Percentiles rank a stretch among this genome's conserved stretches.
phyloP scores from a whole-genome alignment of 1,140 invertebrate species.

The Contarinia nasturtii region DNA sequence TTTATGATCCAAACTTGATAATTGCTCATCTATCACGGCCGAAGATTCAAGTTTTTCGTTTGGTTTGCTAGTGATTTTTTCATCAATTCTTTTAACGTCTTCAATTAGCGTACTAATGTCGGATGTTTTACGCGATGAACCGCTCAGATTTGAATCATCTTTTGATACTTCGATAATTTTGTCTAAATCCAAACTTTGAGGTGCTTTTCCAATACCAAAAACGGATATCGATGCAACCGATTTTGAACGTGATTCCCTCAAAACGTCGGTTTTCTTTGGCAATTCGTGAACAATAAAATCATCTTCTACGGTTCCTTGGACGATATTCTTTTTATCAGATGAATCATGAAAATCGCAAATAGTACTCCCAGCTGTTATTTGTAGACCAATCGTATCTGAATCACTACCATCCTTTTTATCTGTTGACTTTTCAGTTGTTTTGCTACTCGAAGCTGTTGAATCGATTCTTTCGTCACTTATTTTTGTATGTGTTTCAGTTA shows the following conservation, averaged over 20 bases:
- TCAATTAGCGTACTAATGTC: background rate
- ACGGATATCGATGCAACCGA: background rate
- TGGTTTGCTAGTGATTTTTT: background rate
- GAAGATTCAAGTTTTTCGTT: conserved; percentile 16
- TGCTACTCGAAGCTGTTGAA: too few relatives aligned
- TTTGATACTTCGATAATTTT: conserved; percentile 4
- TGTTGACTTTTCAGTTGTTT: too few relatives aligned
- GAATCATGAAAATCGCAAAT: too few relatives aligned
- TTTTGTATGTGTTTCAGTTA: too few relatives aligned
- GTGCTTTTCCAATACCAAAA: conserved; percentile 7
- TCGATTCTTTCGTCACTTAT: too few relatives aligned
- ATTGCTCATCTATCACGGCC: conserved; percentile 11
- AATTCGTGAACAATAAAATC: background rate
- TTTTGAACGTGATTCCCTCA: background rate
- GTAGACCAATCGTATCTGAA: too few relatives aligned
- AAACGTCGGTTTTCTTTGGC: background rate
- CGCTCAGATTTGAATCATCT: background rate
- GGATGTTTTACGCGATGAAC: background rate
- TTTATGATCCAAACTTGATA: conserved; percentile 20
- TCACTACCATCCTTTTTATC: too few relatives aligned
- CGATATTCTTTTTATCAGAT: too few relatives aligned
- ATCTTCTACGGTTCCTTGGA: too few relatives aligned
- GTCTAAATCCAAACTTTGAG: conserved; percentile 8
- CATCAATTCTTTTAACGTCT: background rate
- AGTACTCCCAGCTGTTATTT: too few relatives aligned